Conservation (phyloP, 1,140 invertebrate genomes). For the Drosophila sucinea region DNA sequence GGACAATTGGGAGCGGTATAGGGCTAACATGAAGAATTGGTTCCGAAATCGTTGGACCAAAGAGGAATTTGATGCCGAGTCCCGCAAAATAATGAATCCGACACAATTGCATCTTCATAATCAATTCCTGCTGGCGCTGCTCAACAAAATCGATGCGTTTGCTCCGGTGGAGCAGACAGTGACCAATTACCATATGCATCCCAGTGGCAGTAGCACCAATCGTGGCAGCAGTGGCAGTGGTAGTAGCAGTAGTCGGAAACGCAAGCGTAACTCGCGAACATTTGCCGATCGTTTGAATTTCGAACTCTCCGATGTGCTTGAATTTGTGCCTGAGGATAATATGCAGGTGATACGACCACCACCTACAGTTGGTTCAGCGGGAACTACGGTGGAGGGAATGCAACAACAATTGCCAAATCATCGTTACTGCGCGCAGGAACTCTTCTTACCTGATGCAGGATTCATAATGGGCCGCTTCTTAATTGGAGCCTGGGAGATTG, state of each 20-base stretch:
- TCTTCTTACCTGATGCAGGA: slow-evolving; percentile 89
- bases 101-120: slow-evolving; percentile 92
- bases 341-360: slow-evolving; percentile 72
- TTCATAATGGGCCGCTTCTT: slow-evolving; percentile 91
- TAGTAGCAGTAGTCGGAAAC: slow-evolving; percentile 83
- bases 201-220: slow-evolving; percentile 42
- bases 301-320: slow-evolving; percentile 85
- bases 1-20: slow-evolving; percentile 87
- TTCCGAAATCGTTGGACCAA: slow-evolving; percentile 90
- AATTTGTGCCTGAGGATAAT: slow-evolving; percentile 84
- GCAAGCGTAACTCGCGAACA: slow-evolving; percentile 85
- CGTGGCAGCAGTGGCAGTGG: slow-evolving; percentile 48
- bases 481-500: slow-evolving; percentile 92
- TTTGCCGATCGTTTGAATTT: slow-evolving; percentile 88
- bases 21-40: slow-evolving; percentile 89
- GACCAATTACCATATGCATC: slow-evolving; percentile 20
- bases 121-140: slow-evolving; percentile 90
- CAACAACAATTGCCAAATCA: slow-evolving; percentile 73
- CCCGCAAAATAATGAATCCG: slow-evolving; percentile 87
- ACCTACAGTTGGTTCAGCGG: slow-evolving; percentile 48
- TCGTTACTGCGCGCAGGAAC: slow-evolving; percentile 86
- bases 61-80: slow-evolving; percentile 91
- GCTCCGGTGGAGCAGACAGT: slow-evolving; percentile 82
- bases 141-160: slow-evolving; percentile 90
- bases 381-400: slow-evolving; percentile 36